Evolutionary conservation across 2,888 invertebrate genomes (phyloP).

Genomic region (Drosophila niveifrons): DNA sequence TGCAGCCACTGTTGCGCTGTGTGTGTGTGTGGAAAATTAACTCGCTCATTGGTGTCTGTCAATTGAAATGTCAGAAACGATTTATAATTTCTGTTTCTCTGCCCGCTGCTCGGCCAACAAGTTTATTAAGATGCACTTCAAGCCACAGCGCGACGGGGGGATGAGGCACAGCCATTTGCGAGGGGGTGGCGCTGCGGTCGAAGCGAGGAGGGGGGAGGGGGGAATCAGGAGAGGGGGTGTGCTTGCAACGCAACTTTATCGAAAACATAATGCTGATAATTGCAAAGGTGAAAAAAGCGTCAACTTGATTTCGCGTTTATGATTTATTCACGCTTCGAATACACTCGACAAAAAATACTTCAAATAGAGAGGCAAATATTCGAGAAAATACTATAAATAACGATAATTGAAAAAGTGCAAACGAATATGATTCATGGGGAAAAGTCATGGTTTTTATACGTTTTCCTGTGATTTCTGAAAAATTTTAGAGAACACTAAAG

Average conservation of each 20-base stretch:
- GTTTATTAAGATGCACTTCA: conserved; percentile 69
- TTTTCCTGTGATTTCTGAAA: too few species aligned
- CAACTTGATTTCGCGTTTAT: conserved; percentile 72
- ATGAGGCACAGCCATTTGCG: not conserved
- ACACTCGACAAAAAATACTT: conserved; percentile 42
- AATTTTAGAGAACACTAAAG: too few species aligned
- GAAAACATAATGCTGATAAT: conserved; percentile 79
- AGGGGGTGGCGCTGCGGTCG: not conserved
- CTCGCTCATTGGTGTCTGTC: conserved; percentile 83
- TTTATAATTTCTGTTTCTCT: conserved; percentile 78
- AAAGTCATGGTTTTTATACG: too few species aligned
- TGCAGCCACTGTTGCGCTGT: conserved; percentile 54
- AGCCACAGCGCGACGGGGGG: conserved; percentile 4
- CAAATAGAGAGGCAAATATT: not conserved
- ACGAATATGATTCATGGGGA: too few species aligned
- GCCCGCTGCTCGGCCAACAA: conserved; percentile 62
- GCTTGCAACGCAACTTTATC: conserved; percentile 58
- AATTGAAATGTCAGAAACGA: conserved; percentile 83
- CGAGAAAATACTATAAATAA: too few species aligned
- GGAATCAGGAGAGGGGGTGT: too few species aligned
- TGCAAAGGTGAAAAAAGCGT: conserved; percentile 67
- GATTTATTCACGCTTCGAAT: conserved; percentile 56
- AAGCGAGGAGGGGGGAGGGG: not conserved
- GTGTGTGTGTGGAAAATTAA: conserved; percentile 70
- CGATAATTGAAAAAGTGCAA: too few species aligned